Conservation (phyloP, 2,113 vertebrate species). For the Colius striatus region DNA sequence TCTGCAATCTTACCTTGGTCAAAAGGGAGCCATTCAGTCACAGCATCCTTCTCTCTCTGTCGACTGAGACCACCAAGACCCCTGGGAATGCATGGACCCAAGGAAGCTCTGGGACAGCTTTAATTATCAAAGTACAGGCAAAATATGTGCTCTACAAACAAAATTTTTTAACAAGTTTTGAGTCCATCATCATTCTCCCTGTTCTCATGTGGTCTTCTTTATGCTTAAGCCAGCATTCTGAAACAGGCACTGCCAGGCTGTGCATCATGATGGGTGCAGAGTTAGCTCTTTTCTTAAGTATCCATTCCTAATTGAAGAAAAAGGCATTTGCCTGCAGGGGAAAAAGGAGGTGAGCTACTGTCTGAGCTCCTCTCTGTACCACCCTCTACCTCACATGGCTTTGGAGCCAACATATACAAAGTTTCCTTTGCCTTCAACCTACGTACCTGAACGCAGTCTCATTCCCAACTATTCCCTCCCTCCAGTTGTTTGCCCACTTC, state of each 20-base stretch:
- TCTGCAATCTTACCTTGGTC: neutral
- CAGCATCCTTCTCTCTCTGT: neutral
- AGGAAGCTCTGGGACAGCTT: neutral
- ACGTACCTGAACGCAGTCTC: constrained; percentile 38
- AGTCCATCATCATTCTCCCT: constrained; percentile 34
- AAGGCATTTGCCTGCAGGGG: constrained; percentile 35
- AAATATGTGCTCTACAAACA: neutral
- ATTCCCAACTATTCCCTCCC: constrained; percentile 29
- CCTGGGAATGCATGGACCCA: rapidly evolving
- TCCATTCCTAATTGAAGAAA: constrained; percentile 63
- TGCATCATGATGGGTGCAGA: constrained; percentile 39
- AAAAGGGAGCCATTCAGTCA: neutral
- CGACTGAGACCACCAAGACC: neutral
- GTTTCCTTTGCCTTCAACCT: constrained; percentile 56
- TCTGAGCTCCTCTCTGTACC: constrained; percentile 64
- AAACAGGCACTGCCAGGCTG: constrained; percentile 61
- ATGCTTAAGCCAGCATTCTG: constrained; percentile 60
- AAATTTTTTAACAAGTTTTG: neutral
- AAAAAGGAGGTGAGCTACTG: constrained; percentile 59
- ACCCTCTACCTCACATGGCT: constrained; percentile 59
- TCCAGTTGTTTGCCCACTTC: constrained; percentile 25
- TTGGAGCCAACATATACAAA: constrained; percentile 64
- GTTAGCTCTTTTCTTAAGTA: constrained; percentile 55
- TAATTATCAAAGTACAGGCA: neutral
- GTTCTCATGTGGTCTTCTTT: constrained; percentile 54